Evolutionary conservation across 2,888 invertebrate species (phyloP).

Genomic region (Dysmachus trigonus): DNA sequence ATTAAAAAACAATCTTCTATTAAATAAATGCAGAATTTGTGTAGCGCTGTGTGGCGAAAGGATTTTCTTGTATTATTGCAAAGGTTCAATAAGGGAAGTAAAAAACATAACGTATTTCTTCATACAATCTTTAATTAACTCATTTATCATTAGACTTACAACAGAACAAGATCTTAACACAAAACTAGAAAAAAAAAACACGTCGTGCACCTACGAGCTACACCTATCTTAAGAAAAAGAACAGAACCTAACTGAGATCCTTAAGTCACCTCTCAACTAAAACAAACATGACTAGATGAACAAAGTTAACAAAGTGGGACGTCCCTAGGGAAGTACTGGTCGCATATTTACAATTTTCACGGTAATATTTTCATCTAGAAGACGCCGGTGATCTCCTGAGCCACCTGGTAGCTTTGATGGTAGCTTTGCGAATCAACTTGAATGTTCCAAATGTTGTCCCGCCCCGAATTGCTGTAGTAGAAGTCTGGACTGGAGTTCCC

Average conservation of each 20-base stretch:
- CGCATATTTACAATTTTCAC: constrained; percentile 5
- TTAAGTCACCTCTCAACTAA: neutral
- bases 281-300: constrained; percentile 36
- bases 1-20: too few species aligned
- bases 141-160: neutral
- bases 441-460: constrained; percentile 62
- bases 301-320: constrained; percentile 1
- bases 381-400: constrained; percentile 20
- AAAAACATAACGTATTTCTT: neutral
- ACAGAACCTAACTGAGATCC: neutral
- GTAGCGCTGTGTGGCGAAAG: too few species aligned
- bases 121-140: constrained; percentile 23
- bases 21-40: too few species aligned
- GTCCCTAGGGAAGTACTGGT: neutral
- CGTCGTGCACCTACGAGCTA: neutral
- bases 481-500: constrained; percentile 56
- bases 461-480: constrained; percentile 61
- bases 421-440: constrained; percentile 17
- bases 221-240: neutral
- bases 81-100: too few species aligned
- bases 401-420: neutral
- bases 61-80: too few species aligned
- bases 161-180: constrained; percentile 1
- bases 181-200: neutral
- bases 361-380: neutral